Base-by-base conservation (phyloP, 2,888 invertebrate genomes). In the Sesia apiformis region DNA sequence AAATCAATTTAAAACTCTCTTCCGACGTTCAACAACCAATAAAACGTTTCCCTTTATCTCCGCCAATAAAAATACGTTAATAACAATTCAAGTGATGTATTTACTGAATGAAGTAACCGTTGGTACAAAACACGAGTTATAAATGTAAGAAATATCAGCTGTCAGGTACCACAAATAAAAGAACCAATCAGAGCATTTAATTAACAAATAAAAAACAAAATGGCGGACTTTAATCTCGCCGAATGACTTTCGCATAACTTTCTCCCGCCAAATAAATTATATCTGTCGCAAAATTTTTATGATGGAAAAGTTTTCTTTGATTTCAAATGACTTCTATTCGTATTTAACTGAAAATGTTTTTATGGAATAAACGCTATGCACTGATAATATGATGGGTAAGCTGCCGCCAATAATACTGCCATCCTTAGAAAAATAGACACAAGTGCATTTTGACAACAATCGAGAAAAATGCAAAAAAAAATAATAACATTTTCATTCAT, bases 241-340 rank as follows among this genome's bases (percentile, higher is more conserved):
- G 57, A 59, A 56, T 59, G 40, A 66, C 71, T 70, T 68, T 73
- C 64, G 67, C 67, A 57, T 50, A 39, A 59, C 72, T 74, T 74
- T 74, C 73, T 64, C 74, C 65, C 52, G 3, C 61, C 61, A 58
- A 69, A 74, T 74, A 67, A 71, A 72, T 72, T 72, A 66, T 56
- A 50, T 55, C 53, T 52, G 56, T 57, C 60, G 65, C 66, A 64
- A 43, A 43, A 23, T 23, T 23, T 23, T 23, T 23, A 23, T 42
- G 42, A 42, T 42, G 42, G 1, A 7, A 42, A 42, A 42, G 42
- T 42, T 42, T 6, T 6, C 5, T 42, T 42, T 6, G 5, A 42
- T 1, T 42, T 42, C 42, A 42, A 7, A 6, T 42, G 5, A 42
- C 42, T 42, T 6, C 42, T 42, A 42, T 42, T 42, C 42, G 42